phyloP scores from a whole-genome alignment of 2,113 vertebrate species.

The Spermophilus dauricus region DNA sequence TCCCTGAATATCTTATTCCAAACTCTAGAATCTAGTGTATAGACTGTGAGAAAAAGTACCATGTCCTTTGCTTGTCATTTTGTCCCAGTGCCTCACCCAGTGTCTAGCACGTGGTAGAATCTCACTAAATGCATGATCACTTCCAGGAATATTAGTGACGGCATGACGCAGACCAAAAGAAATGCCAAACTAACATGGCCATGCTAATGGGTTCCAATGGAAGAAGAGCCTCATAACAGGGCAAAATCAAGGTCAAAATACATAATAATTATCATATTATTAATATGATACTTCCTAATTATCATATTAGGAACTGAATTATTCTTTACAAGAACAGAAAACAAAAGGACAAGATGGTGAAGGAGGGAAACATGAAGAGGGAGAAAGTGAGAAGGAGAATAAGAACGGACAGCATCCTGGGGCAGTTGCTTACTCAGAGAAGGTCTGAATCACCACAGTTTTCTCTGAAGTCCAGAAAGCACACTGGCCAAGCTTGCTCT shows the following conservation, averaged over 20 bases:
- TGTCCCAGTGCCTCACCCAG: not conserved
- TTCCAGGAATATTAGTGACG: not conserved
- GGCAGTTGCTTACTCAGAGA: not conserved
- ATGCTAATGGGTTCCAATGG: not conserved
- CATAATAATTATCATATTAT: no score
- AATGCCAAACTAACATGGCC: not conserved
- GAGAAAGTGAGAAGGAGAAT: not conserved
- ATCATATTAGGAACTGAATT: not conserved
- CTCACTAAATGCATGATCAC: not conserved
- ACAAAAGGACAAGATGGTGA: not conserved
- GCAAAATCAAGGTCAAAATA: no score
- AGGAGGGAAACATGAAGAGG: not conserved
- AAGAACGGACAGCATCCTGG: not conserved
- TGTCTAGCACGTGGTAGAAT: not conserved
- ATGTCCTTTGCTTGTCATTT: not conserved
- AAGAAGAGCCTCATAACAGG: not conserved
- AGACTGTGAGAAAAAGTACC: not conserved
- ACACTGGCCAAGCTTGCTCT: not conserved
- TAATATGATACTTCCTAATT: not conserved
- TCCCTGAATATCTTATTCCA: not conserved
- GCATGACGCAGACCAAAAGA: not conserved
- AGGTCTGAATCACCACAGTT: not conserved
- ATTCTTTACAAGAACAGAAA: not conserved
- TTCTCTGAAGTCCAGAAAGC: slow-evolving; percentile 8
- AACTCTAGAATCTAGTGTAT: not conserved